Evolutionary conservation across 2,113 vertebrate species (phyloP).

Genomic region (Coptodon rendalli): DNA sequence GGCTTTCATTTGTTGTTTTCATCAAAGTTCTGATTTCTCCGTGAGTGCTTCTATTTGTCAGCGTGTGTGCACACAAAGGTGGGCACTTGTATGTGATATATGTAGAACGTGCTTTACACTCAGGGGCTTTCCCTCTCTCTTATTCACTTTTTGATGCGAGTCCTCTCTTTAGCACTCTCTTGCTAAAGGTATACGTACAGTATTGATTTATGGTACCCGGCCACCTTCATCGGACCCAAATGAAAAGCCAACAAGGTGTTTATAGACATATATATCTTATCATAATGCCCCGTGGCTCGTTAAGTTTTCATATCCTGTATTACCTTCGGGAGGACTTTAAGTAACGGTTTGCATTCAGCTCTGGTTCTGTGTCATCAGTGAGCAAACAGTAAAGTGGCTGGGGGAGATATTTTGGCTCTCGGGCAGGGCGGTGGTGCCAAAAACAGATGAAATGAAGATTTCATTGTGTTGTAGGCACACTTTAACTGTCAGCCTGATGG

Average conservation of each 20-base stretch:
- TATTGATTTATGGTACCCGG: slow-evolving; percentile 7
- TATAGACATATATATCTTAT: slow-evolving; percentile 36
- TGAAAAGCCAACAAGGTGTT: slow-evolving; percentile 54
- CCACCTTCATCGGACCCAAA: slow-evolving; percentile 20
- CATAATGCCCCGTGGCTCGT: slow-evolving; percentile 22
- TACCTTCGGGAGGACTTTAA: slow-evolving; percentile 18
- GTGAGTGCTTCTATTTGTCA: background rate
- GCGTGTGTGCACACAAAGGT: background rate
- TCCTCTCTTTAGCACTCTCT: background rate
- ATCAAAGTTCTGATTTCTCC: background rate
- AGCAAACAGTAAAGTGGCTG: slow-evolving; percentile 26
- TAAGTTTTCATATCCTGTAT: slow-evolving; percentile 29
- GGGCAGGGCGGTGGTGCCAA: background rate
- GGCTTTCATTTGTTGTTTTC: background rate
- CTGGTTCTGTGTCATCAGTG: slow-evolving; percentile 8
- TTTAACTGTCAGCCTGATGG: background rate
- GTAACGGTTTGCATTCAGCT: slow-evolving; percentile 23
- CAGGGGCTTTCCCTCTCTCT: background rate
- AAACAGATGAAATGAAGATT: background rate
- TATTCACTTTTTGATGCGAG: background rate
- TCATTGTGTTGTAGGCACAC: background rate
- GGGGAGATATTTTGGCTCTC: background rate
- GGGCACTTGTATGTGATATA: background rate
- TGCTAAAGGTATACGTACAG: background rate
- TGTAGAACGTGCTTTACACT: background rate